These are phyloP conservation scores for Frankliniella intonsa DNA, from an alignment of 2,888 invertebrate species.

Conservation along the genomic window DNA sequence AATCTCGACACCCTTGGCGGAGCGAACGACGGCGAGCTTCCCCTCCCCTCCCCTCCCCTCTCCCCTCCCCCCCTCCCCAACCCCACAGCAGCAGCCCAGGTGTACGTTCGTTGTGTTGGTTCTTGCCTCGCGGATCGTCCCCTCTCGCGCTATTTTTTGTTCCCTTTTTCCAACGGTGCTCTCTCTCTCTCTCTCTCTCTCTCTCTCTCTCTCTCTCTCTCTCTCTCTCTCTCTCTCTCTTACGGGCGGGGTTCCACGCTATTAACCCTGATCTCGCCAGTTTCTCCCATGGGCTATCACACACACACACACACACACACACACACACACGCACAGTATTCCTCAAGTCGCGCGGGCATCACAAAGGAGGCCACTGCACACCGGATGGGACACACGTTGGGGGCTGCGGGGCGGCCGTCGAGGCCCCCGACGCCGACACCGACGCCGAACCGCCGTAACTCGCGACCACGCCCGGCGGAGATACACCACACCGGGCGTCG, in stretches of 20 bases:
- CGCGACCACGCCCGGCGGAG: too few relatives aligned
- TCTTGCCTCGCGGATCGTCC: background rate
- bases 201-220: conserved; percentile 1
- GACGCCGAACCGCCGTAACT: too few relatives aligned
- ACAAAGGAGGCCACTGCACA: background rate
- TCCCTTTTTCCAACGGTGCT: conserved; percentile 14
- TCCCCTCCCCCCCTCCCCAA: background rate
- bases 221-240: conserved; percentile 1
- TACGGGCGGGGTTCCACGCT: background rate
- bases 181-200: conserved; percentile 1
- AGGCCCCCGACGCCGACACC: too few relatives aligned
- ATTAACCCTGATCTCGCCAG: conserved; percentile 17
- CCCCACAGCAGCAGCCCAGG: background rate
- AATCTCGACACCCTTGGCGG: conserved; percentile 18
- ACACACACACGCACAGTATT: background rate
- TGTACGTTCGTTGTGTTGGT: background rate
- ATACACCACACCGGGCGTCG: too few relatives aligned
- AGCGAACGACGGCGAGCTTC: background rate
- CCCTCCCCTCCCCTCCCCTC: background rate
- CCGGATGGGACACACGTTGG: too few relatives aligned
- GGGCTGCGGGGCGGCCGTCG: too few relatives aligned
- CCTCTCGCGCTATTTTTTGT: conserved; percentile 19
- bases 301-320: background rate
- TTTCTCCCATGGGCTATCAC: background rate
- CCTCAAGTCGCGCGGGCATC: background rate